A percentile compares a stretch with the other conserved stretches of the same genome.
phyloP scores from a whole-genome alignment of 2,888 invertebrate genomes.

The Cancer borealis region DNA sequence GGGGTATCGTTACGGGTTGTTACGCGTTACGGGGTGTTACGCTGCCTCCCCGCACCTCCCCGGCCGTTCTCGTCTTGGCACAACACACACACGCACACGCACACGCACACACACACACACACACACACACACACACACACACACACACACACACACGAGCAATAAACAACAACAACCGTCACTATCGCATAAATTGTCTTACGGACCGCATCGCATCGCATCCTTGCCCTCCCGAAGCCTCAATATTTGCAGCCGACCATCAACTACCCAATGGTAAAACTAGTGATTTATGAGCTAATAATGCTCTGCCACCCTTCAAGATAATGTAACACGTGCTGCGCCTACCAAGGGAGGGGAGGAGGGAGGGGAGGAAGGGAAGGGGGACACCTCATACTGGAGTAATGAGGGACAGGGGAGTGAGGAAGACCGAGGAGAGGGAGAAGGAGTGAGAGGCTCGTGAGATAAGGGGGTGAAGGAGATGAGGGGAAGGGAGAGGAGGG shows the following conservation, averaged over 20 bases:
- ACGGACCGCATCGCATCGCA: neutral
- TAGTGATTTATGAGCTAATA: constrained; percentile 7
- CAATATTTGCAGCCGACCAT: neutral
- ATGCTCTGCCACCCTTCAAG: neutral
- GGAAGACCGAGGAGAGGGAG: neutral
- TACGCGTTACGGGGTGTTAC: constrained; percentile 1
- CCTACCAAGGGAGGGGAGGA: neutral
- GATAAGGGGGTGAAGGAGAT: neutral
- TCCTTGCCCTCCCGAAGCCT: neutral
- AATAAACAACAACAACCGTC: constrained; percentile 39
- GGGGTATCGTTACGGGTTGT: constrained; percentile 5
- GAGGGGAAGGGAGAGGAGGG: neutral
- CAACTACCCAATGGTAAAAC: neutral
- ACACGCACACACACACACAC: neutral
- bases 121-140: neutral
- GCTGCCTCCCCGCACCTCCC: neutral
- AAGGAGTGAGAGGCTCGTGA: too few species aligned
- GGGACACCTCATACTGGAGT: neutral
- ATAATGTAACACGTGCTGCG: neutral
- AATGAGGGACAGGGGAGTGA: neutral
- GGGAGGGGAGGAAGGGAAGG: neutral
- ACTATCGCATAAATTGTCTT: constrained; percentile 22
- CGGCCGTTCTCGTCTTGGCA: neutral
- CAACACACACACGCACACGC: too few species aligned
- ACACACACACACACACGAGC: neutral